Evolutionary conservation across 2,888 invertebrate species (phyloP).

Genomic region (Brachypterus glaber): DNA sequence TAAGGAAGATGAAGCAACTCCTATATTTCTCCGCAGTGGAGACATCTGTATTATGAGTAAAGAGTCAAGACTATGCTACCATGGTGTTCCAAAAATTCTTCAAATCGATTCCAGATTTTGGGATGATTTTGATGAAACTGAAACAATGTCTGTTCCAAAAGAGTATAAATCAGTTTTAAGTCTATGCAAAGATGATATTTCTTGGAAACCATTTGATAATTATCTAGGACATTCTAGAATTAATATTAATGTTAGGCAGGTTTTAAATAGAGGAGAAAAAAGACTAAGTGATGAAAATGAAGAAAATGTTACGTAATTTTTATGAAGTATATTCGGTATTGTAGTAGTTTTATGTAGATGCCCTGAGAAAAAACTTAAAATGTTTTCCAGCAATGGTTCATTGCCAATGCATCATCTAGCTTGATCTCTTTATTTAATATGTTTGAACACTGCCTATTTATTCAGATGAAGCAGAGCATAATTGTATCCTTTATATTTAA

Average conservation of each 20-base stretch:
- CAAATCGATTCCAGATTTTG: constrained; percentile 44
- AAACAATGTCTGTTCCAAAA: constrained; percentile 20
- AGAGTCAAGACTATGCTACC: constrained; percentile 75
- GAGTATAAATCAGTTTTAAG: constrained; percentile 23
- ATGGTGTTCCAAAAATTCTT: constrained; percentile 86
- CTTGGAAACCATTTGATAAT: constrained; percentile 48
- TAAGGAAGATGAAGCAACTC: constrained; percentile 55
- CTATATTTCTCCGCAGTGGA: constrained; percentile 75
- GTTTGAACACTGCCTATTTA: no score
- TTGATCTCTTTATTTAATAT: no score
- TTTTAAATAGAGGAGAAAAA: constrained; percentile 54
- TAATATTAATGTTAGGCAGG: constrained; percentile 91
- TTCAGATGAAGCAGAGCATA: no score
- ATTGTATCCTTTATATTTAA: no score
- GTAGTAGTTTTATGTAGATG: no score
- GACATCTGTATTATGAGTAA: constrained; percentile 88
- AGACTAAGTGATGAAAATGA: constrained; percentile 31
- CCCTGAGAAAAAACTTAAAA: no score
- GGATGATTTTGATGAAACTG: constrained; percentile 29
- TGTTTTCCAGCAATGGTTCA: no score
- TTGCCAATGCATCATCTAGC: no score
- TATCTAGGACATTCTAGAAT: constrained; percentile 70
- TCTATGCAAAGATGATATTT: constrained; percentile 33
- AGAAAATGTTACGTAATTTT: no score
- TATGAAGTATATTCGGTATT: no score